phyloP scores from a whole-genome alignment of 2,797 vertebrate genomes.

The Anguilla anguilla region DNA sequence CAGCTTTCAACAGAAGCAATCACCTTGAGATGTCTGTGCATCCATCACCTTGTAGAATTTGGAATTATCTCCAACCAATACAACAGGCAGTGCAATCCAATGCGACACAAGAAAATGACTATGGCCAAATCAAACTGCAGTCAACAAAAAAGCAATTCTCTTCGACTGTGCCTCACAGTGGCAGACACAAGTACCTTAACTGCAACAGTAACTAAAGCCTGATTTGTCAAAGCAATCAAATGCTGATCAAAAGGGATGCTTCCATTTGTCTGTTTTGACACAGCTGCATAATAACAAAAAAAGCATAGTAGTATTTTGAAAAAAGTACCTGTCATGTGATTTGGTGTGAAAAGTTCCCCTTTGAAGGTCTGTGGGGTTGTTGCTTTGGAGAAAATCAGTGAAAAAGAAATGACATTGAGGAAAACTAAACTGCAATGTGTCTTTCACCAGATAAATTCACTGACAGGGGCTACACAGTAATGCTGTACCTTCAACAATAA shows the following conservation, averaged over 20 bases:
- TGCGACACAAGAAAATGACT: neutral
- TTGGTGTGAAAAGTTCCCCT: conserved; percentile 29
- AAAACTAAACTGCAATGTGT: conserved; percentile 8
- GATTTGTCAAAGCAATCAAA: neutral
- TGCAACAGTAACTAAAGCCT: neutral
- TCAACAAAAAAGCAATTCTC: conserved; percentile 12
- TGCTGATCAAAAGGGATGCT: neutral
- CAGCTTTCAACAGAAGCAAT: neutral
- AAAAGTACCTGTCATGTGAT: conserved; percentile 34
- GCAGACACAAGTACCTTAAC: neutral
- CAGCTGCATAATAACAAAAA: neutral
- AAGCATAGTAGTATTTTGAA: conserved; percentile 23
- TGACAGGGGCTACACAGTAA: neutral
- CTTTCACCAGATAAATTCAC: neutral
- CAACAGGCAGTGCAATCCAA: conserved; percentile 14
- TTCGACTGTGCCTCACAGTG: neutral
- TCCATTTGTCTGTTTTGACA: neutral
- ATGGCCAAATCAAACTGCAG: neutral
- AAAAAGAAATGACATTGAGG: conserved; percentile 30
- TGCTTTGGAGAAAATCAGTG: conserved; percentile 28
- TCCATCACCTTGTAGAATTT: neutral
- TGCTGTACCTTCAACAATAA: neutral
- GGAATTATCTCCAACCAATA: conserved; percentile 8
- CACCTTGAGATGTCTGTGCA: neutral
- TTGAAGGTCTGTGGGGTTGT: conserved; percentile 34